Conservation (phyloP, 1,140 invertebrate species). For the Coelopa frigida region DNA sequence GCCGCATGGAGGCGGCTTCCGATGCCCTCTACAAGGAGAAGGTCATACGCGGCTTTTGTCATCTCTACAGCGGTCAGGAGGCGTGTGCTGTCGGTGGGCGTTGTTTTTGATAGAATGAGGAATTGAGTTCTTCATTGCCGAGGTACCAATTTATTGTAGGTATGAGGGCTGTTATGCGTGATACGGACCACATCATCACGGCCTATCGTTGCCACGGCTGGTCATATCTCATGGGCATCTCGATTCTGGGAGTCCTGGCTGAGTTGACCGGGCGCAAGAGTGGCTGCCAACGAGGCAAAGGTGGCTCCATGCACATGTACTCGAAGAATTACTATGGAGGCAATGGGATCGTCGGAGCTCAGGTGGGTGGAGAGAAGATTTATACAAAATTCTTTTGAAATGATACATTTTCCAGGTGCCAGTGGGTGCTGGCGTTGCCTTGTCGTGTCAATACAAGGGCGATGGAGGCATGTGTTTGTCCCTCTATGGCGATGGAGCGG, state of each 20-base stretch:
- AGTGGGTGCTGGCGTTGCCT: constrained; percentile 83
- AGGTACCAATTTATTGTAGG: constrained; percentile 37
- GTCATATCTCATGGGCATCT: constrained; percentile 69
- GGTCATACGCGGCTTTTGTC: constrained; percentile 71
- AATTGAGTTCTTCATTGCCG: neutral
- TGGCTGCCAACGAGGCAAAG: constrained; percentile 68
- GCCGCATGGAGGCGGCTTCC: constrained; percentile 63
- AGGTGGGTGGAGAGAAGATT: constrained; percentile 49
- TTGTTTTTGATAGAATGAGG: too few species aligned
- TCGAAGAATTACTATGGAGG: constrained; percentile 65
- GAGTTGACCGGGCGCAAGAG: constrained; percentile 75
- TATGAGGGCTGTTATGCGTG: constrained; percentile 55
- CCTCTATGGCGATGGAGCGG: constrained; percentile 95
- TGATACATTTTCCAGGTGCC: constrained; percentile 58
- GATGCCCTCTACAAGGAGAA: constrained; percentile 71
- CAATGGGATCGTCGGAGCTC: constrained; percentile 80
- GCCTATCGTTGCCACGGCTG: constrained; percentile 62
- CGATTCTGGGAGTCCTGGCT: constrained; percentile 64
- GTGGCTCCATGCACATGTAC: constrained; percentile 59
- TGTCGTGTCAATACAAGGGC: constrained; percentile 80
- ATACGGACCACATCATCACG: constrained; percentile 64
- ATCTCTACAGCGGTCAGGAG: constrained; percentile 76
- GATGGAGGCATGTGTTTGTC: constrained; percentile 73
- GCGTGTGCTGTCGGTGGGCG: constrained; percentile 46
- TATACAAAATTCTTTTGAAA: constrained; percentile 4